Evolutionary conservation across 2,113 vertebrate genomes (phyloP).

Genomic region (Vulpes lagopus): DNA sequence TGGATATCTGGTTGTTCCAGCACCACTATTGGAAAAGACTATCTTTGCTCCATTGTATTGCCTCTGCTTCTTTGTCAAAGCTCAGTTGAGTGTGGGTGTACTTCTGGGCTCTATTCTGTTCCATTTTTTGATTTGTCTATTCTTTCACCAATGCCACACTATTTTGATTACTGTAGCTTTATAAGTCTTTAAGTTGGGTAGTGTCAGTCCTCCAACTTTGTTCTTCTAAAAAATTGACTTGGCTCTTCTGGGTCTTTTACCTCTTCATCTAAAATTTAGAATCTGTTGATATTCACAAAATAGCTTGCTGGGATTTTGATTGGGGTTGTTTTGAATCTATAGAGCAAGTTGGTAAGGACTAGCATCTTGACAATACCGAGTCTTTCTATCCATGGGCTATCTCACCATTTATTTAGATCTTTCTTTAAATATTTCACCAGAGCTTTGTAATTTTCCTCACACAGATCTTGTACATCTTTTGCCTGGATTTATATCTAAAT

Average conservation of each 20-base stretch:
- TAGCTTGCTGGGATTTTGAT: conserved; percentile 12
- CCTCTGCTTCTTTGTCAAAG: conserved; percentile 19
- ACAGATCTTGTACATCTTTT: neutral
- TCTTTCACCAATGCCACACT: neutral
- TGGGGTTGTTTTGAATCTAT: neutral
- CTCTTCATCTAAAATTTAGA: neutral
- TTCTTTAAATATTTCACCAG: neutral
- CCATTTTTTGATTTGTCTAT: neutral
- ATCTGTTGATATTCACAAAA: neutral
- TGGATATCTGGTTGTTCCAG: neutral
- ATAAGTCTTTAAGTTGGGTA: neutral
- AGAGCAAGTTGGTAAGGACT: neutral
- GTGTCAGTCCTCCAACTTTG: neutral
- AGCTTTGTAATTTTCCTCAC: conserved; percentile 8
- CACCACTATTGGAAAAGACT: conserved; percentile 3
- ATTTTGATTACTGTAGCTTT: neutral
- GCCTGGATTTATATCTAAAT: neutral
- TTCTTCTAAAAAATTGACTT: conserved; percentile 35
- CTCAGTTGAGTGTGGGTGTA: neutral
- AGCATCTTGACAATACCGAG: conserved; percentile 4
- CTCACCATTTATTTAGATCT: neutral
- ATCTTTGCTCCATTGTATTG: neutral
- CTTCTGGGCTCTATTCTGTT: neutral
- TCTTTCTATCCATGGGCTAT: neutral
- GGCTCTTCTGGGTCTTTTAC: neutral